Evolutionary conservation across 1,140 invertebrate species (phyloP).

Genomic region (Trachymyrmex cornetzi): DNA sequence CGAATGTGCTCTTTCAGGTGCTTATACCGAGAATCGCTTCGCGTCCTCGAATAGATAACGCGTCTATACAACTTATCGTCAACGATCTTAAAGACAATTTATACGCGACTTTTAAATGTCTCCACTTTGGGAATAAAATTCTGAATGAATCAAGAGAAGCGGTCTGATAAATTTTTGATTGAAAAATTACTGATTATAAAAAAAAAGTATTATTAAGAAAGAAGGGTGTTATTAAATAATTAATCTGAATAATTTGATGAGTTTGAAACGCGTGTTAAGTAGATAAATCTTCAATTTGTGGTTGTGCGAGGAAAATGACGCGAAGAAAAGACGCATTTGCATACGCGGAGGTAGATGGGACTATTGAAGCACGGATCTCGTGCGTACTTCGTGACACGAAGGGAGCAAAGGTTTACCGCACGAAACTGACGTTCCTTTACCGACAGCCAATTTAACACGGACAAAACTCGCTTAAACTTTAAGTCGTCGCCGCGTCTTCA

Average conservation of each 20-base stretch:
- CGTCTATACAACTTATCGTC: neutral
- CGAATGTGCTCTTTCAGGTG: neutral
- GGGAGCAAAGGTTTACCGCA: constrained; percentile 46
- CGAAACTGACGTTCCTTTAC: constrained; percentile 65
- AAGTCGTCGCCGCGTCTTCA: neutral
- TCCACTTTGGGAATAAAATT: neutral
- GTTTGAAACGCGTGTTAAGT: neutral
- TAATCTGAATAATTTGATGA: neutral
- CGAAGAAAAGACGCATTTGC: constrained; percentile 6
- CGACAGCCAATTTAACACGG: constrained; percentile 62
- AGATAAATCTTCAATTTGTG: neutral
- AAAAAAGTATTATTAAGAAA: neutral
- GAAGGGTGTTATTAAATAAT: neutral
- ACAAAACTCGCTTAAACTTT: constrained; percentile 6
- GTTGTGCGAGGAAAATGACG: neutral
- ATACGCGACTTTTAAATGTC: neutral
- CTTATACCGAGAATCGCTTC: neutral
- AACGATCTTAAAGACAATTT: neutral
- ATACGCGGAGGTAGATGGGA: neutral
- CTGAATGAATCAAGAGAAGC: neutral
- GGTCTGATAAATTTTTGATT: neutral
- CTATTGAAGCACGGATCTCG: neutral
- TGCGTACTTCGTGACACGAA: constrained; percentile 6
- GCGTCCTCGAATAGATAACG: constrained; percentile 1
- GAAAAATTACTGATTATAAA: neutral